phyloP scores from a whole-genome alignment of 2,888 invertebrate species.

The Eurois occulta region DNA sequence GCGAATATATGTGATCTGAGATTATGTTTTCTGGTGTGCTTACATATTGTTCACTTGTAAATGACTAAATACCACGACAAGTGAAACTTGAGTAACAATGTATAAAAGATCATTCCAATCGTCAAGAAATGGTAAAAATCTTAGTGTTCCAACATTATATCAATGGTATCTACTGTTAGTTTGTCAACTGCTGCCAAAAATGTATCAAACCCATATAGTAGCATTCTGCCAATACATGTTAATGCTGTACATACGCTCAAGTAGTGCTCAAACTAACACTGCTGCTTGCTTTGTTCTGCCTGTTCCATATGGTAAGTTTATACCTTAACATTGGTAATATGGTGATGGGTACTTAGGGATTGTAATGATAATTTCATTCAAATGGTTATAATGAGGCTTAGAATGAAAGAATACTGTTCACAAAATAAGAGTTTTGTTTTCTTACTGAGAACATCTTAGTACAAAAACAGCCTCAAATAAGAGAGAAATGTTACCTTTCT shows the following conservation, averaged over 20 bases:
- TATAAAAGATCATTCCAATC: neutral
- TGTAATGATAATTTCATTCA: slow-evolving; percentile 23
- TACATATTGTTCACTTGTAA: slow-evolving; percentile 4
- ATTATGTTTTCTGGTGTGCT: slow-evolving; percentile 1
- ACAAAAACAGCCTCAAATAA: neutral
- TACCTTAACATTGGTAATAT: slow-evolving; percentile 13
- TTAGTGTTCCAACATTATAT: neutral
- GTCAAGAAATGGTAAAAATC: neutral
- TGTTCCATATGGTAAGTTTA: slow-evolving; percentile 35
- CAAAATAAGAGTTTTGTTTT: neutral
- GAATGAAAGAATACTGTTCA: neutral
- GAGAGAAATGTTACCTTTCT: slow-evolving; percentile 9
- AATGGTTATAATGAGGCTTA: neutral
- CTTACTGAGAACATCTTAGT: neutral
- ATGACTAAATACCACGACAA: neutral
- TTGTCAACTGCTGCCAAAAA: neutral
- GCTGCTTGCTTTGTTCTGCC: slow-evolving; percentile 11
- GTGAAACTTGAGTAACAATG: slow-evolving; percentile 8
- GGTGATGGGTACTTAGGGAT: slow-evolving; percentile 6
- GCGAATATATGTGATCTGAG: slow-evolving; percentile 53
- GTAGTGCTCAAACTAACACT: neutral
- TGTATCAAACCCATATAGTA: neutral
- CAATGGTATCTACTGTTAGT: too few species aligned
- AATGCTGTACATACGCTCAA: slow-evolving; percentile 11
- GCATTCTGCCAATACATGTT: neutral